Evolutionary conservation across 2,113 vertebrate species (phyloP).

Genomic region (Camelus dromedarius): DNA sequence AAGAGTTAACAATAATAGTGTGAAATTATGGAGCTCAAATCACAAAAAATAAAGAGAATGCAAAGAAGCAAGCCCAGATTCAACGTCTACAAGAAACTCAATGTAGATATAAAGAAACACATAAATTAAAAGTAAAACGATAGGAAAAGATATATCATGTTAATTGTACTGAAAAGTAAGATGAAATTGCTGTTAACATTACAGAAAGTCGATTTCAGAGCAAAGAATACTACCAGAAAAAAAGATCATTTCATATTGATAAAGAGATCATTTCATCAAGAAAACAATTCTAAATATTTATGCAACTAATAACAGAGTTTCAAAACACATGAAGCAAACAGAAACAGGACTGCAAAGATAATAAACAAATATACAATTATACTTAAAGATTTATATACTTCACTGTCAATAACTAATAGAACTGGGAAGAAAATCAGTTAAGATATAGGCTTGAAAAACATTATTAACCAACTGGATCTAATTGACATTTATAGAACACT

Average conservation of each 20-base stretch:
- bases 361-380: not conserved
- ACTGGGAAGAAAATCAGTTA: not conserved
- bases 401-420: not conserved
- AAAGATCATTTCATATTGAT: not conserved
- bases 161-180: not conserved
- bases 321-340: not conserved
- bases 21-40: not conserved
- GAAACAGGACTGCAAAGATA: not conserved
- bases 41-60: not conserved
- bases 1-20: not conserved
- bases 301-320: not conserved
- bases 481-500: not conserved
- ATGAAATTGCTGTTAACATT: not conserved
- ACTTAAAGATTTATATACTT: not conserved
- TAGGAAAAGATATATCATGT: not conserved
- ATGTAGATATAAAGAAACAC: not conserved
- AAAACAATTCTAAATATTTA: not conserved
- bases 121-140: not conserved
- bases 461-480: not conserved
- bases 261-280: not conserved
- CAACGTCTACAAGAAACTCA: not conserved
- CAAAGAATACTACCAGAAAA: not conserved
- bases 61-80: not conserved
- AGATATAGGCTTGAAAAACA: not conserved
- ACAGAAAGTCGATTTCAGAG: not conserved